Conservation (phyloP, 1,140 invertebrate genomes). For the Copidosoma floridanum region DNA sequence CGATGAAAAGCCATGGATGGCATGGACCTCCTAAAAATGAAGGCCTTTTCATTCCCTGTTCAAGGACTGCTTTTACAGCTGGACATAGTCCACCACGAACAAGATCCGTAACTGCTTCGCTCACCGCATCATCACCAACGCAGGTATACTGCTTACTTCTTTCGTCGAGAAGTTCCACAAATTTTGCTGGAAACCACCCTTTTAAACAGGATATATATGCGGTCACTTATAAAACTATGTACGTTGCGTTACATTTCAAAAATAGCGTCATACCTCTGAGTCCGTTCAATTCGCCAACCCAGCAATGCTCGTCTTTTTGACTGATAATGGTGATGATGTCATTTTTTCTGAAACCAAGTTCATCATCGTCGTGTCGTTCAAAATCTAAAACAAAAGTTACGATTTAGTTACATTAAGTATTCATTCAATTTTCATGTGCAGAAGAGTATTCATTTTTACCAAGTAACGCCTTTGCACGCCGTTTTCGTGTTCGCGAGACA, state of each 20-base stretch:
- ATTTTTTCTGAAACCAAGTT: conserved; percentile 96
- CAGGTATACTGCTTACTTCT: conserved; percentile 93
- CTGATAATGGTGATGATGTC: conserved; percentile 97
- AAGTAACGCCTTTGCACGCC: conserved; percentile 91
- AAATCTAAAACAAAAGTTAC: conserved; percentile 70
- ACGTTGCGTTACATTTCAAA: neutral
- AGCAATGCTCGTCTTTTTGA: conserved; percentile 99
- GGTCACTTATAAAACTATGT: too few species aligned
- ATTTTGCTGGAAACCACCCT: conserved; percentile 99
- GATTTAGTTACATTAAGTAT: too few species aligned
- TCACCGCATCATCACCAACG: conserved; percentile 96
- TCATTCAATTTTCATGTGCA: neutral
- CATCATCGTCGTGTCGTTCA: conserved; percentile 97
- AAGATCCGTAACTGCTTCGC: conserved; percentile 93
- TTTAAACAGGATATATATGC: conserved; percentile 14
- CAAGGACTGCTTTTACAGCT: conserved; percentile 89
- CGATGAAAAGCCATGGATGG: conserved; percentile 99
- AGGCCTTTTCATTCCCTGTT: conserved; percentile 93
- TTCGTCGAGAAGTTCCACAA: conserved; percentile 95
- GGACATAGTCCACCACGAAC: conserved; percentile 92
- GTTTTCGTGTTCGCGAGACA: conserved; percentile 80
- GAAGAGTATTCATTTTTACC: conserved; percentile 54
- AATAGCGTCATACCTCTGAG: conserved; percentile 66
- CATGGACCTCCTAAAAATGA: conserved; percentile 82
- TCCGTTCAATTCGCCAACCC: conserved; percentile 98